Evolutionary conservation across 2,113 vertebrate species (phyloP).

Genomic region (Stercorarius parasiticus): DNA sequence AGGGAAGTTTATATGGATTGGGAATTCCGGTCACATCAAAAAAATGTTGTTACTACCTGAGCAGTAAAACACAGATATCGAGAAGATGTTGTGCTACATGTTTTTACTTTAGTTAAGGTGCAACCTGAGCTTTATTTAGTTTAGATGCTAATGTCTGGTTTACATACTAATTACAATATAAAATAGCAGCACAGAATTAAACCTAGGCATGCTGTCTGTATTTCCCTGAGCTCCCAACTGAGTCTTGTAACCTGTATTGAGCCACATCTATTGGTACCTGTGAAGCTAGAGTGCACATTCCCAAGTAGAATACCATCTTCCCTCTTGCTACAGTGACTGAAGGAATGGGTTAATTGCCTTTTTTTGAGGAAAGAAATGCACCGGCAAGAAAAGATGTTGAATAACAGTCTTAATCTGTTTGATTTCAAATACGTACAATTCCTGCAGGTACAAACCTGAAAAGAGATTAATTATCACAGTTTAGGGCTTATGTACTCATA

Average conservation of each 20-base stretch:
- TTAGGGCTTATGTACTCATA: background rate
- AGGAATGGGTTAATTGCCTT: background rate
- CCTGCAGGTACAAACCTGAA: conserved; percentile 13
- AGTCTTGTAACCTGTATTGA: background rate
- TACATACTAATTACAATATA: background rate
- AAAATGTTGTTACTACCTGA: background rate
- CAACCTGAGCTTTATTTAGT: background rate
- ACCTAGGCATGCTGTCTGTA: background rate
- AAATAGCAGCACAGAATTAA: background rate
- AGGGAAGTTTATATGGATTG: background rate
- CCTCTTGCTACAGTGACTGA: background rate
- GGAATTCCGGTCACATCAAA: background rate
- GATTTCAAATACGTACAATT: conserved; percentile 19
- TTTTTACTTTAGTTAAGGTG: background rate
- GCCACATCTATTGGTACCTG: background rate
- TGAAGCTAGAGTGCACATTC: background rate
- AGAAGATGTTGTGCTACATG: background rate
- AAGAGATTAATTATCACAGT: conserved; percentile 24
- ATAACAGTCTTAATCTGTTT: background rate
- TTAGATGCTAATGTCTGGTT: background rate
- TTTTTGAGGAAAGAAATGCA: background rate
- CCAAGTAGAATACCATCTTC: background rate
- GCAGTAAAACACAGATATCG: background rate
- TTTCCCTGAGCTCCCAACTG: background rate
- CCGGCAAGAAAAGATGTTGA: background rate